Percentiles rank a stretch among this genome's conserved stretches.
Evolutionary conservation across 1,140 invertebrate species (phyloP).

Genomic region (Zaprionus inermis): DNA sequence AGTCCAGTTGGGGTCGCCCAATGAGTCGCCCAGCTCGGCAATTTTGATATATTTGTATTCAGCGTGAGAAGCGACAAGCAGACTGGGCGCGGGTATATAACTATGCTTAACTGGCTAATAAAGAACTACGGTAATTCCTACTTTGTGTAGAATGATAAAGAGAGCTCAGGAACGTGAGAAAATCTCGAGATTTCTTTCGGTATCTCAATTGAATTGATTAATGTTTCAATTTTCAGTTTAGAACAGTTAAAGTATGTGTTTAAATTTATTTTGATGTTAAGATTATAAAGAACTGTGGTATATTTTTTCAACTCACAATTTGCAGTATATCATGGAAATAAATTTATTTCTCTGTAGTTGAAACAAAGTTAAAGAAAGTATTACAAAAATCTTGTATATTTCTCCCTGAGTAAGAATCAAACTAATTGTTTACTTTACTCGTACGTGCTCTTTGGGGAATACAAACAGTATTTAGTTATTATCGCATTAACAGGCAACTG

Average conservation of each 20-base stretch:
- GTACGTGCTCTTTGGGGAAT: neutral
- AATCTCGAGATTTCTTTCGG: neutral
- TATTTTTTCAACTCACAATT: neutral
- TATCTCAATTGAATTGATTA: neutral
- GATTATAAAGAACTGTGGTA: too few relatives aligned
- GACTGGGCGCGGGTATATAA: neutral
- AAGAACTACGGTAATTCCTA: slow-evolving; percentile 1
- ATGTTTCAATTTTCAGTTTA: neutral
- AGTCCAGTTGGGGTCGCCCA: neutral
- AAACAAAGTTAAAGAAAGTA: too few relatives aligned
- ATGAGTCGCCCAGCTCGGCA: neutral
- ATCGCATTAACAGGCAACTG: slow-evolving; percentile 2
- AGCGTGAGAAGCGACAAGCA: neutral
- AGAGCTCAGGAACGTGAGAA: neutral
- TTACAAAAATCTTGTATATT: neutral
- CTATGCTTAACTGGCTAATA: neutral
- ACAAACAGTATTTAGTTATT: neutral
- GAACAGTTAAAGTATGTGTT: too few relatives aligned
- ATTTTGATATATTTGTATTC: slow-evolving; percentile 28
- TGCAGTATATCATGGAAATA: neutral
- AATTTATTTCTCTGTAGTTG: too few relatives aligned
- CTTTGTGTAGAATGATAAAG: neutral
- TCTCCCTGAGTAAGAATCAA: neutral
- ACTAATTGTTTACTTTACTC: neutral
- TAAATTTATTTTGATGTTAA: too few relatives aligned